Evolutionary conservation across 2,113 vertebrate genomes (phyloP).

Genomic region (Colaptes auratus): DNA sequence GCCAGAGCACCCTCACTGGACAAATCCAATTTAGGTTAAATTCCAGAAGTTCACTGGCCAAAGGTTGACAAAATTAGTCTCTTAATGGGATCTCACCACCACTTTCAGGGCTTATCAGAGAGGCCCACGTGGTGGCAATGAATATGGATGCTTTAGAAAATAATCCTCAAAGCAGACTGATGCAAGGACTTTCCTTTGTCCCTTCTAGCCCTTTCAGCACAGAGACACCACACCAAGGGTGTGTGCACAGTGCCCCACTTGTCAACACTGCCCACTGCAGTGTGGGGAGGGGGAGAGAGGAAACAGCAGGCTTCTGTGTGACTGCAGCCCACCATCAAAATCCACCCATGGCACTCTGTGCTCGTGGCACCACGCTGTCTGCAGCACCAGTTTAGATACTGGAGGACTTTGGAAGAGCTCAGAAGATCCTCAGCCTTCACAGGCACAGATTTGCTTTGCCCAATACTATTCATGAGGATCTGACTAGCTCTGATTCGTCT

Average conservation of each 20-base stretch:
- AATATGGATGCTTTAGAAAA: background rate
- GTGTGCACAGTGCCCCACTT: rapidly evolving
- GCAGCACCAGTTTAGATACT: background rate
- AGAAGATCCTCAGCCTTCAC: background rate
- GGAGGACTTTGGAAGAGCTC: background rate
- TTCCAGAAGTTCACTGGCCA: background rate
- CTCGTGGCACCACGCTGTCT: background rate
- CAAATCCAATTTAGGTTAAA: background rate
- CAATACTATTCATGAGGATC: background rate
- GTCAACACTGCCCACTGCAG: background rate
- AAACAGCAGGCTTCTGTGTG: background rate
- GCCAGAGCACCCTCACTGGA: background rate
- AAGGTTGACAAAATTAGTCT: background rate
- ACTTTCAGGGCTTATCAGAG: background rate
- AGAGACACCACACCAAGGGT: background rate
- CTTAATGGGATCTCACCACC: background rate
- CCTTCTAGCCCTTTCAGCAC: background rate
- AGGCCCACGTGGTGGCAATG: background rate
- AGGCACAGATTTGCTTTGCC: rapidly evolving
- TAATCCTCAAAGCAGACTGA: background rate
- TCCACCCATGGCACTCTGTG: background rate
- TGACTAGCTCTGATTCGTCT: background rate
- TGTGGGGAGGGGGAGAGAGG: background rate
- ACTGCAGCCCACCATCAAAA: background rate
- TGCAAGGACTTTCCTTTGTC: background rate